Evolutionary conservation across 2,113 vertebrate genomes (phyloP).

Genomic region (Sterrhoptilus dennistouni): DNA sequence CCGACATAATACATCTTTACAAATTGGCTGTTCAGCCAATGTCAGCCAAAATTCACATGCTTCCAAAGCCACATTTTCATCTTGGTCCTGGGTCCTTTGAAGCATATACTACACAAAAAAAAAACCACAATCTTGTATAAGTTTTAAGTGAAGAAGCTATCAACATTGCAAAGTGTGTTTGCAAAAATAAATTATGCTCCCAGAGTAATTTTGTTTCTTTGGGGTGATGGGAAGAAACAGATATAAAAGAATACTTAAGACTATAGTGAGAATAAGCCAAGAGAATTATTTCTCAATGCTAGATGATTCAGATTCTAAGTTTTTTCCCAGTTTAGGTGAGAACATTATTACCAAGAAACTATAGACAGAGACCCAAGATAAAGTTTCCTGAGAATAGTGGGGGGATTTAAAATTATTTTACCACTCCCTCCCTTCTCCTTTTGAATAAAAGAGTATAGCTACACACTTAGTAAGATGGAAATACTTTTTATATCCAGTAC

Average conservation of each 20-base stretch:
- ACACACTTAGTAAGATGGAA: background rate
- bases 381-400: background rate
- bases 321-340: background rate
- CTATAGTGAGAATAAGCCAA: background rate
- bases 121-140: background rate
- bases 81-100: conserved; percentile 92
- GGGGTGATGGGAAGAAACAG: background rate
- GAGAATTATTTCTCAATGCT: background rate
- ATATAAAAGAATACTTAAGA: background rate
- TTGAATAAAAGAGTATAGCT: background rate
- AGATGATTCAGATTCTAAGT: background rate
- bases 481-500: background rate
- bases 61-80: conserved; percentile 95
- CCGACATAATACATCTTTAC: conserved; percentile 91
- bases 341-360: background rate
- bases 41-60: conserved; percentile 97
- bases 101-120: conserved; percentile 88
- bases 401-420: background rate
- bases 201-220: conserved; percentile 4
- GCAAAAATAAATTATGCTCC: background rate
- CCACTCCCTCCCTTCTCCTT: background rate
- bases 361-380: background rate
- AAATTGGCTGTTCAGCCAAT: conserved; percentile 93
- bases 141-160: background rate
- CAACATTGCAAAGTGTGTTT: background rate